These are phyloP conservation scores for Lagorchestes hirsutus DNA, from an alignment of 2,797 vertebrate genomes.

Conservation along the genomic window DNA sequence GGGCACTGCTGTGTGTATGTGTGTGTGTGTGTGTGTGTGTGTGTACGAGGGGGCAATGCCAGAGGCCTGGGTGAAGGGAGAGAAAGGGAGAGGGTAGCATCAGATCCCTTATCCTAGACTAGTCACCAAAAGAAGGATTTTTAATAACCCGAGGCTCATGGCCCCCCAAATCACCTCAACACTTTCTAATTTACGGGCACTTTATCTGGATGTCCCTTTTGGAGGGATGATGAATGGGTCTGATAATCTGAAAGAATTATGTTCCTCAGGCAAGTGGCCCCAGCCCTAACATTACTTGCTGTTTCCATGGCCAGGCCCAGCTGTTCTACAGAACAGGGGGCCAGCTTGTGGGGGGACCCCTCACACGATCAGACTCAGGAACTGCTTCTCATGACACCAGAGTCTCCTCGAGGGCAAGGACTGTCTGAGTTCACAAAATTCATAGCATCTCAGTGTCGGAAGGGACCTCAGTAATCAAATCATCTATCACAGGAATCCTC, in stretches of 20 bases:
- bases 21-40: too few species aligned
- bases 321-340: background rate
- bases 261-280: accelerated
- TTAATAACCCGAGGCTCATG: background rate
- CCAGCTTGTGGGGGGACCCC: background rate
- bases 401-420: background rate
- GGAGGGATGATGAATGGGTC: background rate
- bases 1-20: background rate
- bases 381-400: background rate
- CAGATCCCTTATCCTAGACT: background rate
- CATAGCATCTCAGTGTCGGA: background rate
- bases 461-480: background rate
- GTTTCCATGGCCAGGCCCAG: background rate
- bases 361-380: too few species aligned
- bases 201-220: background rate
- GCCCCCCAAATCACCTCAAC: background rate
- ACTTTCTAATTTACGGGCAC: background rate
- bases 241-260: background rate
- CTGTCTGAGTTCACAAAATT: background rate
- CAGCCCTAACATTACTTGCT: background rate
- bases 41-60: background rate
- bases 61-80: background rate
- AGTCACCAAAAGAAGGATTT: background rate
- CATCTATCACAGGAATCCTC: background rate
- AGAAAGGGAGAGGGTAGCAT: background rate